Percentiles rank a stretch among this genome's conserved stretches.
Conservation (phyloP, 2,797 vertebrate genomes). For the Anguilla megastoma region DNA sequence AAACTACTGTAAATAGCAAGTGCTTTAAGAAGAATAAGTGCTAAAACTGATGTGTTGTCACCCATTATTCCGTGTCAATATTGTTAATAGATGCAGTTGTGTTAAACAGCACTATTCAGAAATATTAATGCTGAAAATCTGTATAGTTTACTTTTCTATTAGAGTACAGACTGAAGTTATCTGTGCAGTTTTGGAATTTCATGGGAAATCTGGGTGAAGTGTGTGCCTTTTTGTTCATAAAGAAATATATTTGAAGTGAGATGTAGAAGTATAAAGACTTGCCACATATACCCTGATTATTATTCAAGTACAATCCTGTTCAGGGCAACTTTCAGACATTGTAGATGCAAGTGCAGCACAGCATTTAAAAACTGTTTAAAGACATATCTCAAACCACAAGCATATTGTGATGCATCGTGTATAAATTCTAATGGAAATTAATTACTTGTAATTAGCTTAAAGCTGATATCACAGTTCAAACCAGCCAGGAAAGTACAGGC, state of each 20-base stretch:
- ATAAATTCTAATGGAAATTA: neutral
- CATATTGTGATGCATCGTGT: neutral
- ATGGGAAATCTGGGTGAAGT: slow-evolving; percentile 75
- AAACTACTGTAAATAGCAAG: slow-evolving; percentile 78
- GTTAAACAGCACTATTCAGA: slow-evolving; percentile 77
- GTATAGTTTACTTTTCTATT: slow-evolving; percentile 63
- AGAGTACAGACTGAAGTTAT: slow-evolving; percentile 77
- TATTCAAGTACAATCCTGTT: slow-evolving; percentile 4
- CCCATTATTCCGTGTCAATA: slow-evolving; percentile 76
- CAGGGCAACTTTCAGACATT: neutral
- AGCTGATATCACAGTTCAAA: neutral
- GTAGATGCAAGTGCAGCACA: neutral
- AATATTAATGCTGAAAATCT: slow-evolving; percentile 76
- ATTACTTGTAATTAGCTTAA: neutral
- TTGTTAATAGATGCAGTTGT: slow-evolving; percentile 77
- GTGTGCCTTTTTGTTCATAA: slow-evolving; percentile 72
- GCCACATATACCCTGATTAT: slow-evolving; percentile 32
- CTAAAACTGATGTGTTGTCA: slow-evolving; percentile 71
- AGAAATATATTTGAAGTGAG: slow-evolving; percentile 23
- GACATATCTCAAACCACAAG: neutral
- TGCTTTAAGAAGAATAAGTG: slow-evolving; percentile 75
- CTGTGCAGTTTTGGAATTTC: slow-evolving; percentile 85
- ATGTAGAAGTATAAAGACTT: slow-evolving; percentile 6
- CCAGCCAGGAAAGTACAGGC: neutral
- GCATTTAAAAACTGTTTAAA: slow-evolving; percentile 6